A percentile compares a stretch with the other conserved stretches of the same genome.
These are phyloP conservation scores for Onychomys leucogaster DNA, from an alignment of 2,797 vertebrate genomes.

Conservation along the genomic window DNA sequence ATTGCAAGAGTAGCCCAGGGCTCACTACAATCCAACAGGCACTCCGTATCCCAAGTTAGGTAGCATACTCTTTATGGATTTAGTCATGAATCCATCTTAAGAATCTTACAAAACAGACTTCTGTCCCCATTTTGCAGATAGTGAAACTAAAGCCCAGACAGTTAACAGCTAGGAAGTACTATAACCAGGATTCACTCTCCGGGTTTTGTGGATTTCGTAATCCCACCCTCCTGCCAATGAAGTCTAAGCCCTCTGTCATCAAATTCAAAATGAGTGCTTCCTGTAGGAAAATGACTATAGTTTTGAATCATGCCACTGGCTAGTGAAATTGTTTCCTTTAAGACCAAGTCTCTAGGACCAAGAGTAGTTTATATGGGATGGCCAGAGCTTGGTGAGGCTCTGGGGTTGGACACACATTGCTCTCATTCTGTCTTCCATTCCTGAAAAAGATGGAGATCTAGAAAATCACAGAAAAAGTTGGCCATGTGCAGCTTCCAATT, in stretches of 20 bases:
- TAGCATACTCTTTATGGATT: background rate
- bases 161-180: background rate
- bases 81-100: background rate
- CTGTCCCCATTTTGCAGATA: background rate
- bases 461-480: background rate
- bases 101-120: background rate
- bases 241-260: background rate
- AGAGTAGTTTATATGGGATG: background rate
- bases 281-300: background rate
- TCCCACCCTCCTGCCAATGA: background rate
- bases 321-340: background rate
- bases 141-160: constrained; percentile 30
- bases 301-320: background rate
- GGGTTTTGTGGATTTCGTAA: background rate
- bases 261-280: constrained; percentile 39
- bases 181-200: background rate
- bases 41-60: background rate
- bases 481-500: background rate
- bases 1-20: background rate
- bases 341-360: background rate
- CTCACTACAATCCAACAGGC: background rate
- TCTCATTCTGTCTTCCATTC: background rate
- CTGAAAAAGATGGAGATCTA: background rate
- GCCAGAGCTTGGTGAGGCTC: background rate
- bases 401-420: background rate